Conservation (phyloP, 1,140 invertebrate species). For the Drosophila quadrilineata region DNA sequence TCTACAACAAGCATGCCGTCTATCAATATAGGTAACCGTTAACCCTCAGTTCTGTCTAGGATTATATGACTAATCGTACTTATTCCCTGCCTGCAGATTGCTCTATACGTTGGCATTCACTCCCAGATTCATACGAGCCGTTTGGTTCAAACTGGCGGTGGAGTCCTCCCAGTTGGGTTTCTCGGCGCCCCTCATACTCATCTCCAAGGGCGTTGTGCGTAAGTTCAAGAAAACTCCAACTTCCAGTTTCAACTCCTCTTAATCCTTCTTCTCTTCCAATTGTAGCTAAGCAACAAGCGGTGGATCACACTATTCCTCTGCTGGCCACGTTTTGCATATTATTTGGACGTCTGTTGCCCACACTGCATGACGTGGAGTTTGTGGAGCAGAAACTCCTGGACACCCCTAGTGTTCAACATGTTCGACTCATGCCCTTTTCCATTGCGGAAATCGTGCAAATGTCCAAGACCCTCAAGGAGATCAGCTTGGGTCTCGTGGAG, state of each 20-base stretch:
- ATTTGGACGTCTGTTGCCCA: constrained; percentile 91
- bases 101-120: constrained; percentile 94
- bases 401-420: constrained; percentile 40
- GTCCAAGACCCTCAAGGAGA: constrained; percentile 88
- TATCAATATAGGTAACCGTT: constrained; percentile 86
- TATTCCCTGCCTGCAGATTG: constrained; percentile 85
- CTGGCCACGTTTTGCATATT: constrained; percentile 93
- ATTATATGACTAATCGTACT: neutral
- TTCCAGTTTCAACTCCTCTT: too few species aligned
- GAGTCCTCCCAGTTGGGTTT: constrained; percentile 81
- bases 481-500: constrained; percentile 94
- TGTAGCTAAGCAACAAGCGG: constrained; percentile 85
- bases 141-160: constrained; percentile 87
- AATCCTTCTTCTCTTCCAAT: neutral
- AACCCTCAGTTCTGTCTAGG: neutral
- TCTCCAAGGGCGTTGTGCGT: constrained; percentile 81
- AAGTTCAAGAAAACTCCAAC: constrained; percentile 29
- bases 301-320: constrained; percentile 88
- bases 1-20: constrained; percentile 88
- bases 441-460: constrained; percentile 84
- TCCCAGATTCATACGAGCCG: constrained; percentile 88
- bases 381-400: constrained; percentile 82
- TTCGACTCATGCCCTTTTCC: constrained; percentile 77
- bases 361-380: constrained; percentile 94
- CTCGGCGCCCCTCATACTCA: constrained; percentile 68